A percentile compares a stretch with the other conserved stretches of the same genome.
These are phyloP conservation scores for Polypedilum vanderplanki DNA, from an alignment of 1,140 invertebrate species.

Conservation along the genomic window DNA sequence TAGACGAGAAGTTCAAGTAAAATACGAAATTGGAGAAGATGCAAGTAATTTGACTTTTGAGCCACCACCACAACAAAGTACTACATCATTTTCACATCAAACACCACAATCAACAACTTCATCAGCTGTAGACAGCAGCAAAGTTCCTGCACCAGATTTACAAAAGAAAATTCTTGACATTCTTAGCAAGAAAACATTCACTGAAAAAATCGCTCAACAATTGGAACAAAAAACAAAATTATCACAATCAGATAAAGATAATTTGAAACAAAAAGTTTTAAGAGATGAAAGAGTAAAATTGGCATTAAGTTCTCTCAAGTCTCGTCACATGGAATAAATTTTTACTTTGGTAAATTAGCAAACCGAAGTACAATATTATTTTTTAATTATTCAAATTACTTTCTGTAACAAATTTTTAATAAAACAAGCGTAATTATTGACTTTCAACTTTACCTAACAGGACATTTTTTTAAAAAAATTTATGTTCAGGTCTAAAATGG, in stretches of 20 bases:
- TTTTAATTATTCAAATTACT: neutral
- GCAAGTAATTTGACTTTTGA: conserved; percentile 38
- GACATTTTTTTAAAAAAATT: too few species aligned
- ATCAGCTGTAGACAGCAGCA: conserved; percentile 58
- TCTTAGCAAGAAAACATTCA: conserved; percentile 55
- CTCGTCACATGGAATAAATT: neutral
- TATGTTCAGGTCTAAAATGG: too few species aligned
- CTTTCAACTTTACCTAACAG: too few species aligned
- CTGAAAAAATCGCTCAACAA: conserved; percentile 30
- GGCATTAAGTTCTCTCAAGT: neutral
- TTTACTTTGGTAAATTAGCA: too few species aligned
- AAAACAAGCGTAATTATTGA: neutral
- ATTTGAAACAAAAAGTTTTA: conserved; percentile 6
- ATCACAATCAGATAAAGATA: neutral
- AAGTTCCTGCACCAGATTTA: conserved; percentile 43
- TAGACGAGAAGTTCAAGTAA: conserved; percentile 62
- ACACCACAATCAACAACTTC: conserved; percentile 40
- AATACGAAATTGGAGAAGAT: conserved; percentile 58
- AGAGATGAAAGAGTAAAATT: neutral
- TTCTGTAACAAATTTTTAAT: neutral
- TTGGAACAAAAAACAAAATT: neutral
- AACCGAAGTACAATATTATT: too few species aligned
- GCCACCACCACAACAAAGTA: neutral
- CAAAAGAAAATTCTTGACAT: conserved; percentile 81
- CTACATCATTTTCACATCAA: neutral